Evolutionary conservation across 2,113 vertebrate species (phyloP).

Genomic region (Oreochromis aureus): DNA sequence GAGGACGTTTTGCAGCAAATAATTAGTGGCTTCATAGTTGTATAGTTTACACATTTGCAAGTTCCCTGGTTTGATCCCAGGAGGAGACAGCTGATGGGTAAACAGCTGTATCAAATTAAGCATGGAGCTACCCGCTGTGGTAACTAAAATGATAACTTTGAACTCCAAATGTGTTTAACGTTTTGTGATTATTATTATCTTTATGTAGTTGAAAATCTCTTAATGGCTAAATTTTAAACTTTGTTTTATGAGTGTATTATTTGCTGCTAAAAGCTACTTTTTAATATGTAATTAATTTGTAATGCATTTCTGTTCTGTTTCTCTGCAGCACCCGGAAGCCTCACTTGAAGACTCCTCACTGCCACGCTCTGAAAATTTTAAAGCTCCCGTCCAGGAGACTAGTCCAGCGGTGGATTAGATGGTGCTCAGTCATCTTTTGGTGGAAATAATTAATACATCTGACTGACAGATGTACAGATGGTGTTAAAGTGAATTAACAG

Average conservation of each 20-base stretch:
- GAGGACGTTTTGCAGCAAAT: not conserved
- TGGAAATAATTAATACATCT: not conserved
- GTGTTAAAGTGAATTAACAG: not conserved
- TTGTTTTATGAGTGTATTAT: not conserved
- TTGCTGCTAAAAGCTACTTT: not conserved
- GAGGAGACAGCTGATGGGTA: not conserved
- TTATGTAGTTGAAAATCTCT: not conserved
- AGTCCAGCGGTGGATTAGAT: not conserved
- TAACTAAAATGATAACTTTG: not conserved
- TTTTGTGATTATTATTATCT: not conserved
- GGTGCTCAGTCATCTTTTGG: not conserved
- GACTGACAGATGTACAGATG: not conserved
- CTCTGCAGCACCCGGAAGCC: slow-evolving; percentile 9
- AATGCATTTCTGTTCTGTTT: not conserved
- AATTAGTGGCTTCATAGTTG: not conserved
- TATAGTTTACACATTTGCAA: not conserved
- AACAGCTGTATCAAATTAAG: not conserved
- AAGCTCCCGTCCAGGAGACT: slow-evolving; percentile 50
- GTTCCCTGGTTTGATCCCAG: not conserved
- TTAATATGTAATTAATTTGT: not conserved
- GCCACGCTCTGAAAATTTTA: slow-evolving; percentile 19
- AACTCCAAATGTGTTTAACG: not conserved
- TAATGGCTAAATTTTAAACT: not conserved
- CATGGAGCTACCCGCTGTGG: not conserved
- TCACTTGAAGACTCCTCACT: not conserved